phyloP scores from a whole-genome alignment of 2,113 vertebrate species.

The Ailuropoda melanoleuca region DNA sequence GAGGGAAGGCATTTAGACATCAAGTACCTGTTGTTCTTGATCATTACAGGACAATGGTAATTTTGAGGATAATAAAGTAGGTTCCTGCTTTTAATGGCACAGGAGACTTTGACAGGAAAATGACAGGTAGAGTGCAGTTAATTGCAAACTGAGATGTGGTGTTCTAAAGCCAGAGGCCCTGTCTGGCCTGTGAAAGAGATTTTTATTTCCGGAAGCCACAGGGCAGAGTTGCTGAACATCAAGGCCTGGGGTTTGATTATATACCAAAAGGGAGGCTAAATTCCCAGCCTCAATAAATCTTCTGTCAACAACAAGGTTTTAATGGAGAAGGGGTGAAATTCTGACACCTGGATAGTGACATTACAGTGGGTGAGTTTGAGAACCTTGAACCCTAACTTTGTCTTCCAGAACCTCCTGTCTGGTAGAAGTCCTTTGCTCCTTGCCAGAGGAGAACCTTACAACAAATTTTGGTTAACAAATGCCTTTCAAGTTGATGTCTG shows the following conservation, averaged over 20 bases:
- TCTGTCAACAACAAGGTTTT: neutral
- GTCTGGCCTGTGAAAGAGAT: neutral
- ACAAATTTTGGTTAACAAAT: neutral
- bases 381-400: neutral
- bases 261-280: neutral
- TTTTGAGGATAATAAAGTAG: conserved; percentile 2
- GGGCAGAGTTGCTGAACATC: neutral
- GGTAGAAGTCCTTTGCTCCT: neutral
- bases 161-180: neutral
- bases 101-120: neutral
- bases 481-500: neutral
- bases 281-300: neutral
- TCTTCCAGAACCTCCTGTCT: neutral
- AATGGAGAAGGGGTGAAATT: neutral
- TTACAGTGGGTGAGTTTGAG: neutral
- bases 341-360: neutral
- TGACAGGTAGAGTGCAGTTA: neutral
- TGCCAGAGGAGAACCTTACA: neutral
- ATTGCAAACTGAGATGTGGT: neutral
- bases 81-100: neutral
- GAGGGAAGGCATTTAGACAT: neutral
- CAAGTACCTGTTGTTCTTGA: neutral
- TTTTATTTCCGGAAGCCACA: neutral
- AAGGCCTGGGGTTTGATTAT: neutral
- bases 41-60: neutral